Conservation (phyloP, 2,888 invertebrate species). For the Lasiommata megera region DNA sequence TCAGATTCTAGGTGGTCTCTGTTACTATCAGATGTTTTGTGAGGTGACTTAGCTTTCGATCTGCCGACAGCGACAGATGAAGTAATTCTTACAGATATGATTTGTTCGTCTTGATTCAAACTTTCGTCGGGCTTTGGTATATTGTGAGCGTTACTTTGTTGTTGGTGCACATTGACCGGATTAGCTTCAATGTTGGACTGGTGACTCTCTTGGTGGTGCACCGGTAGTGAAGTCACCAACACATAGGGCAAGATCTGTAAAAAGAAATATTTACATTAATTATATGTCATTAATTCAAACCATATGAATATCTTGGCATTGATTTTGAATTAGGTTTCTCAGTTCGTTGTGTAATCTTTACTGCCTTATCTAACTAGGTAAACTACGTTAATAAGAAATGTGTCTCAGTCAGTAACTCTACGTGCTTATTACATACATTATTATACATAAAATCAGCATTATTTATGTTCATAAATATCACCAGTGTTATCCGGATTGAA, state of each 20-base stretch:
- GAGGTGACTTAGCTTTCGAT: constrained; percentile 50
- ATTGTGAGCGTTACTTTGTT: constrained; percentile 40
- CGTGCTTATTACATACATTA: too few relatives aligned
- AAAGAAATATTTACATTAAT: constrained; percentile 22
- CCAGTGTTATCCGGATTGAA: neutral
- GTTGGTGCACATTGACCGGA: constrained; percentile 30
- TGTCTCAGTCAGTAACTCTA: neutral
- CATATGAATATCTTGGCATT: neutral
- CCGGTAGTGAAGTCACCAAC: constrained; percentile 52
- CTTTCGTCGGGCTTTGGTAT: constrained; percentile 45
- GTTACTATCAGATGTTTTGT: constrained; percentile 31
- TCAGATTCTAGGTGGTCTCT: constrained; percentile 28
- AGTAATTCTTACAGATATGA: constrained; percentile 80
- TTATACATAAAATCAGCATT: too few relatives aligned
- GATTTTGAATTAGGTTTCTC: too few relatives aligned
- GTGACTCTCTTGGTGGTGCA: constrained; percentile 41
- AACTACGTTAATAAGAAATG: too few relatives aligned
- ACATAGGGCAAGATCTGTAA: constrained; percentile 64
- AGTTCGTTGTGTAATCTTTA: too few relatives aligned
- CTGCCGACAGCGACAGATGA: constrained; percentile 82
- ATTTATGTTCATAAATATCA: too few relatives aligned
- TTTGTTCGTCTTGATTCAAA: constrained; percentile 59
- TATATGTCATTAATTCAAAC: neutral
- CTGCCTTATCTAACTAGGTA: too few relatives aligned
- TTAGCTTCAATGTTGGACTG: constrained; percentile 38